Conservation (phyloP, 2,113 vertebrate genomes). For the Nothobranchius furzeri region DNA sequence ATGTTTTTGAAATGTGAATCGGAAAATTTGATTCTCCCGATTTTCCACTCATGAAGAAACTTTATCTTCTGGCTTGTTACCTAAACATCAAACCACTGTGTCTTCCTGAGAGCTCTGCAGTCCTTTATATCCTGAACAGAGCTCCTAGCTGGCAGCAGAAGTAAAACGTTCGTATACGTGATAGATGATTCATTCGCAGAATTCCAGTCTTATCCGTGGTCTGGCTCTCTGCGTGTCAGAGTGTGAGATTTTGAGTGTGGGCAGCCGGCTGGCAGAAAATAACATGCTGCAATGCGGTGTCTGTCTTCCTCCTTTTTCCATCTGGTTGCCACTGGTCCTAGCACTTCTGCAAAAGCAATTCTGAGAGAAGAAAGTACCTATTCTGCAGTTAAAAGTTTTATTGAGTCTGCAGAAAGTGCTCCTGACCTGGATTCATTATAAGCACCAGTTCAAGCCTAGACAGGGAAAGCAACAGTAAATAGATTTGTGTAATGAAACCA, state of each 20-base stretch:
- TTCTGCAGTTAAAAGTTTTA: constrained; percentile 26
- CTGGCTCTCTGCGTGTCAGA: constrained; percentile 27
- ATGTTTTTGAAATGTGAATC: not conserved
- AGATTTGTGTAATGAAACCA: constrained; percentile 28
- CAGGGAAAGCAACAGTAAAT: constrained; percentile 32
- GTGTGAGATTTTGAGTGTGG: constrained; percentile 31
- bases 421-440: constrained; percentile 36
- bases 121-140: constrained; percentile 27
- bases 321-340: constrained; percentile 49
- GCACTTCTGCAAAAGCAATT: constrained; percentile 16
- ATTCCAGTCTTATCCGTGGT: constrained; percentile 28
- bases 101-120: constrained; percentile 20
- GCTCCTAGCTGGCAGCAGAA: constrained; percentile 26
- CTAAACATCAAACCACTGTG: constrained; percentile 1
- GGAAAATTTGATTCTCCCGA: too few species aligned
- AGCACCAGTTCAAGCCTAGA: constrained; percentile 31
- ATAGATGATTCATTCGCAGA: constrained; percentile 56
- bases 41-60: not conserved
- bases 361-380: constrained; percentile 6
- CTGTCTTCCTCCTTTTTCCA: constrained; percentile 52
- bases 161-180: constrained; percentile 47
- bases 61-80: constrained; percentile 1
- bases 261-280: constrained; percentile 51
- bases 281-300: constrained; percentile 66
- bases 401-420: constrained; percentile 8